These are phyloP conservation scores for Grus americana DNA, from an alignment of 2,113 vertebrate species.

Conservation along the genomic window DNA sequence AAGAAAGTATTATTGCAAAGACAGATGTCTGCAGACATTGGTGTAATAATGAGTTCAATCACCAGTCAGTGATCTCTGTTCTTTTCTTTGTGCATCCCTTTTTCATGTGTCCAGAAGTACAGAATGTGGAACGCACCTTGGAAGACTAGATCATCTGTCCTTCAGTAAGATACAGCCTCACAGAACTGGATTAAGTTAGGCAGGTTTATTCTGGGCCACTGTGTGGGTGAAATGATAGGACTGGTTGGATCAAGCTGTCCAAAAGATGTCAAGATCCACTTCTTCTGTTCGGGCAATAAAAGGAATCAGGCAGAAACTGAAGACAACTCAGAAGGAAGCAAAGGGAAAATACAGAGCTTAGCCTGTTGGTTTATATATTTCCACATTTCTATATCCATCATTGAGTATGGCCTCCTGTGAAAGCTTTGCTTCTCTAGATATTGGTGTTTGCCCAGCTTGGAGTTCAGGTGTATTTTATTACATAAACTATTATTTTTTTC, in stretches of 20 bases:
- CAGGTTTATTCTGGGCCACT: not conserved
- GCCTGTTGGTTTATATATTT: not conserved
- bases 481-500: not conserved
- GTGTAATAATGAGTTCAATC: not conserved
- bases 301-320: not conserved
- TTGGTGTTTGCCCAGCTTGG: not conserved
- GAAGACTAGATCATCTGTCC: not conserved
- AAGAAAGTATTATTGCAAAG: not conserved
- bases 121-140: not conserved
- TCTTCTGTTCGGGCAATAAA: not conserved
- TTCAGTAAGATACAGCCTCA: not conserved
- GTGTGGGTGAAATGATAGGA: not conserved
- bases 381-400: not conserved
- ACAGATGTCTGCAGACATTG: not conserved
- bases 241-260: not conserved
- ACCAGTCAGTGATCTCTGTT: not conserved
- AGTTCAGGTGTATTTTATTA: not conserved
- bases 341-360: not conserved
- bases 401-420: not conserved
- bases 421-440: not conserved
- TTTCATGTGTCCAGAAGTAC: not conserved
- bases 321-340: not conserved
- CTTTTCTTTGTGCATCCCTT: not conserved
- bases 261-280: not conserved
- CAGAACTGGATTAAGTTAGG: not conserved